Percentiles rank a stretch among this genome's conserved stretches.
Conservation (phyloP, 2,888 invertebrate species). For the Cosmia pyralina region DNA sequence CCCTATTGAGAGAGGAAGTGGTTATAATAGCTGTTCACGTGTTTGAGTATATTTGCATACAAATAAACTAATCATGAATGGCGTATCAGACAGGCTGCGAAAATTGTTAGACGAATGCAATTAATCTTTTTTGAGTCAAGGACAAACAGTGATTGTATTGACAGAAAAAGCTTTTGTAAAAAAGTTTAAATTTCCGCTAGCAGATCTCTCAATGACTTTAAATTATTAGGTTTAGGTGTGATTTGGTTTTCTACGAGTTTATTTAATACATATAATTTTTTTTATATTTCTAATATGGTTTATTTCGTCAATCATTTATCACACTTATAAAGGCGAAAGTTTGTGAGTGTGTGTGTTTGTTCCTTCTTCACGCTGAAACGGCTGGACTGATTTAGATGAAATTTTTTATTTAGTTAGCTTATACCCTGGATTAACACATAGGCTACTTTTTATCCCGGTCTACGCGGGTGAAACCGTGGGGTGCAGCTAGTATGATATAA, state of each 20-base stretch:
- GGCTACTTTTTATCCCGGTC: too few species aligned
- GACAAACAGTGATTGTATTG: constrained; percentile 5
- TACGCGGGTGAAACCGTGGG: too few species aligned
- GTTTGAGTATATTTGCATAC: constrained; percentile 29
- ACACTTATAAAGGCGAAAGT: too few species aligned
- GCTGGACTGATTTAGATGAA: too few species aligned
- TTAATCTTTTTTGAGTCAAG: constrained; percentile 42
- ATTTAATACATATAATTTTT: too few species aligned
- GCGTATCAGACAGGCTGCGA: constrained; percentile 22
- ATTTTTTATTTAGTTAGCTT: too few species aligned
- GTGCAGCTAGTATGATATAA: too few species aligned
- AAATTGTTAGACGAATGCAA: constrained; percentile 24
- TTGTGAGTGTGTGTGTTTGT: too few species aligned
- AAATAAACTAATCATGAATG: constrained; percentile 29
- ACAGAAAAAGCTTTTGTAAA: constrained; percentile 43
- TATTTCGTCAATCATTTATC: too few species aligned
- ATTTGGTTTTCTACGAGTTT: neutral
- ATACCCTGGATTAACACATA: too few species aligned
- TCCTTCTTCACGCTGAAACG: too few species aligned
- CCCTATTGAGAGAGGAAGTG: constrained; percentile 40
- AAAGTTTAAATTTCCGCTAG: constrained; percentile 8
- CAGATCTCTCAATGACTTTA: neutral
- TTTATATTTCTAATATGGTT: too few species aligned
- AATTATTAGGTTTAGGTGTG: neutral
- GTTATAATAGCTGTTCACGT: constrained; percentile 6